A percentile compares a stretch with the other conserved stretches of the same genome.
Evolutionary conservation across 2,113 vertebrate species (phyloP).

Genomic region (Ciconia boyciana): DNA sequence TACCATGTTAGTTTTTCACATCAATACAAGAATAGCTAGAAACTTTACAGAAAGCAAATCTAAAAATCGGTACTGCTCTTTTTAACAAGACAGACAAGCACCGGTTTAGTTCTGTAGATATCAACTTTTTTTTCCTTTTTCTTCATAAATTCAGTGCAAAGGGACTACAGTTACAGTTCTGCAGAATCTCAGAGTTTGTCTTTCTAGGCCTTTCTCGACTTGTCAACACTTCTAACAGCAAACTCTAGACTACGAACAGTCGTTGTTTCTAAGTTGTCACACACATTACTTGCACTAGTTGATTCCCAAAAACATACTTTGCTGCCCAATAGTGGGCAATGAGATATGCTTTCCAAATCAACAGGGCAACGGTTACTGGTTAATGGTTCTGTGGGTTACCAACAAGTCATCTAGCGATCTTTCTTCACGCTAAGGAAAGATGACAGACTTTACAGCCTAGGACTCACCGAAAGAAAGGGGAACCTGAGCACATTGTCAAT

Average conservation of each 20-base stretch:
- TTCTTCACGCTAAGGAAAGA: not conserved
- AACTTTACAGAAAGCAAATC: not conserved
- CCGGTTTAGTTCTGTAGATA: not conserved
- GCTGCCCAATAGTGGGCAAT: not conserved
- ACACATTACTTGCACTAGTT: not conserved
- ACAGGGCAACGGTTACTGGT: not conserved
- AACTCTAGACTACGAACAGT: not conserved
- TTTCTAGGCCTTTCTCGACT: not conserved
- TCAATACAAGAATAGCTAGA: not conserved
- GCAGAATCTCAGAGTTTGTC: not conserved
- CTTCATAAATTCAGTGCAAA: not conserved
- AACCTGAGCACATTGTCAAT: constrained; percentile 98
- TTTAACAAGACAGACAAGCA: not conserved
- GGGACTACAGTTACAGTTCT: not conserved
- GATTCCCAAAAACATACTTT: not conserved
- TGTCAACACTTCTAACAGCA: not conserved
- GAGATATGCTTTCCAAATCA: not conserved
- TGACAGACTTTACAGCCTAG: not conserved
- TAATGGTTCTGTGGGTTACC: not conserved
- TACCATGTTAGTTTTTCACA: not conserved
- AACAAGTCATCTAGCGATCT: too few species aligned
- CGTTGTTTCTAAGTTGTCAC: not conserved
- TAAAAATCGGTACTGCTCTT: not conserved
- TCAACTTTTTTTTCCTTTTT: not conserved
- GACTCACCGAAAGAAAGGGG: constrained; percentile 94